These are phyloP conservation scores for Aphis craccivora DNA, from an alignment of 1,140 invertebrate genomes.

Conservation along the genomic window DNA sequence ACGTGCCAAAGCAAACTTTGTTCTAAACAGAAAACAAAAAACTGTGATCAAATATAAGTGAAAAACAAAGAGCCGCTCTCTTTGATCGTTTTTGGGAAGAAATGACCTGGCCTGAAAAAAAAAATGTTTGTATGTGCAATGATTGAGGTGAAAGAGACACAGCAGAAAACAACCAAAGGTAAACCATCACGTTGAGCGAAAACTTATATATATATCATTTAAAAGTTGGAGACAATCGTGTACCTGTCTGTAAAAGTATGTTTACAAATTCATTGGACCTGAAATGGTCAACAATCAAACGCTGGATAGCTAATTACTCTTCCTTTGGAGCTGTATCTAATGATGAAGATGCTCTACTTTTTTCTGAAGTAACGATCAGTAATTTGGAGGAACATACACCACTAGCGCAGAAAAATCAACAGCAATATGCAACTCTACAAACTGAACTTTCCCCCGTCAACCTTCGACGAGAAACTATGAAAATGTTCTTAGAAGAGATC, in stretches of 20 bases:
- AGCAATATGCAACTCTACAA: neutral
- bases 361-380: neutral
- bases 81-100: neutral
- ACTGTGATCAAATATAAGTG: neutral
- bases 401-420: neutral
- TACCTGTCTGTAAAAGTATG: neutral
- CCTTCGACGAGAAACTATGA: neutral
- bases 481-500: neutral
- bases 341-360: neutral
- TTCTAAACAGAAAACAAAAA: neutral
- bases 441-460: neutral
- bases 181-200: neutral
- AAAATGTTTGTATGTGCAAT: slow-evolving; percentile 3
- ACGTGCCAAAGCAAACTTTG: neutral
- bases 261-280: slow-evolving; percentile 9
- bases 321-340: neutral
- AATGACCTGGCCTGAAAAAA: slow-evolving; percentile 4
- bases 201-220: slow-evolving; percentile 12
- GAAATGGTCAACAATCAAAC: slow-evolving; percentile 20
- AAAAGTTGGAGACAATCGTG: slow-evolving; percentile 21
- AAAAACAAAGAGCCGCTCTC: neutral
- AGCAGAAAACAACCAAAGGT: neutral
- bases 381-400: neutral
- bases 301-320: slow-evolving; percentile 17
- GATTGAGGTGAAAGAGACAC: neutral